phyloP scores from a whole-genome alignment of 2,113 vertebrate genomes.

The Aegotheles bennettii region DNA sequence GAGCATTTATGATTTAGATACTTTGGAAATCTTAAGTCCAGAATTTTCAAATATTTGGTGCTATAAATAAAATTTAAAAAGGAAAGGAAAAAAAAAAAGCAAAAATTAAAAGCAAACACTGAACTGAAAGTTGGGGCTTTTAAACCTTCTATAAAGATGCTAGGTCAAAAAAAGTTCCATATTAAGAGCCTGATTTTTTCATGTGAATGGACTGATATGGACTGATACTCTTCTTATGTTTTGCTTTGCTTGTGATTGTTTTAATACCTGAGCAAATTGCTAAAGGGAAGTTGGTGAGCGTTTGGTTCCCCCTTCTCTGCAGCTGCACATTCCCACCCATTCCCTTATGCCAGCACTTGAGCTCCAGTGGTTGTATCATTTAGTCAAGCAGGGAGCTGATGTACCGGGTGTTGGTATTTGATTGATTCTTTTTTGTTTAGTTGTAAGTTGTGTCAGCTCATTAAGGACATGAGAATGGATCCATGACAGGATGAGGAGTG shows the following conservation, averaged over 20 bases:
- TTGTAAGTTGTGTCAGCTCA: neutral
- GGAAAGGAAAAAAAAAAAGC: neutral
- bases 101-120: neutral
- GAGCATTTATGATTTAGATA: neutral
- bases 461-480: neutral
- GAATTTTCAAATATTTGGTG: neutral
- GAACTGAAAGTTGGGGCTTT: neutral
- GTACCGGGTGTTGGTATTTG: neutral
- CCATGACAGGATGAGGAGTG: neutral
- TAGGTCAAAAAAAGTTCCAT: neutral
- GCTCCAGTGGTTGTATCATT: neutral
- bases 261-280: neutral
- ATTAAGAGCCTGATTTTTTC: neutral
- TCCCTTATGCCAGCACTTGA: neutral
- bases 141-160: neutral
- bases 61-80: neutral
- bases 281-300: neutral
- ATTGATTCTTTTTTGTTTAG: neutral
- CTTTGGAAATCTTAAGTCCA: neutral
- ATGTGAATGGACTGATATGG: neutral
- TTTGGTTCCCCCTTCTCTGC: neutral
- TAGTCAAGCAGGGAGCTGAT: neutral
- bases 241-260: neutral
- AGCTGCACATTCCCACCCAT: neutral
- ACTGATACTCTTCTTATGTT: neutral